Base-by-base conservation (phyloP, 2,888 invertebrate genomes). In the Yponomeuta sedellus region DNA sequence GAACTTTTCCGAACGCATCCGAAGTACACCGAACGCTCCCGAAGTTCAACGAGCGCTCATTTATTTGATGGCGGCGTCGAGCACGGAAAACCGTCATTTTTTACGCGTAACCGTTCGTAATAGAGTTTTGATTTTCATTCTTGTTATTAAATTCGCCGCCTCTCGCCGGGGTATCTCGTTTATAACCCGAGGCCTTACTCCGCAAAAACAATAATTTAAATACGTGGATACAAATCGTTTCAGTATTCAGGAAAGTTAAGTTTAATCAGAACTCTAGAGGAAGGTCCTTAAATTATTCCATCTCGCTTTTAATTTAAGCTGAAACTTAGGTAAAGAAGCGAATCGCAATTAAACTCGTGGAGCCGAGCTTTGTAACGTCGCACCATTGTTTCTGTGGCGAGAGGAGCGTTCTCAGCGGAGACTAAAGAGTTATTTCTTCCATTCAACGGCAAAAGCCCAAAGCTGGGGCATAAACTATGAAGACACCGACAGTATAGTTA, bases 71-170 rank as follows among this genome's bases (percentile, higher is more conserved):
- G 5, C 25, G 34, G 34, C 34, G 6, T 1, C 0, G 34, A 34
- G 59, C 44, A 52, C 44, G 59, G 1, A 20, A 59, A 25, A 20
- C 0, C 5, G 59, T 59, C 16, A 59, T 59, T 59, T 11, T 59
- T 59, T 25, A 22, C 59, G 25, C 59, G 25, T 59, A 59, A 59
- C n/a, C 25, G 59, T 59, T 59, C 25, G 12, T 59, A 10, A 59
- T 59, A 59, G 59, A 22, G 10, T 59, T 59, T 59, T 20, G 22
- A 59, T 59, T 59, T 59, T 22, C 59, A 20, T 52, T 52, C 44
- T 16, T 52, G 44, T 52, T 52, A 52, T 52, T 52, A 52, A 52
- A 52, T 52, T 52, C 44, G 44, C 44, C 12, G 44, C 44, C 34
- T 52, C 44, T 1, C 44, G 44, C 16, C 16, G 16, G 44, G 16